These are phyloP conservation scores for Rambutsinella grinnellia DNA, from an alignment of 2,888 invertebrate species.

Conservation along the genomic window DNA sequence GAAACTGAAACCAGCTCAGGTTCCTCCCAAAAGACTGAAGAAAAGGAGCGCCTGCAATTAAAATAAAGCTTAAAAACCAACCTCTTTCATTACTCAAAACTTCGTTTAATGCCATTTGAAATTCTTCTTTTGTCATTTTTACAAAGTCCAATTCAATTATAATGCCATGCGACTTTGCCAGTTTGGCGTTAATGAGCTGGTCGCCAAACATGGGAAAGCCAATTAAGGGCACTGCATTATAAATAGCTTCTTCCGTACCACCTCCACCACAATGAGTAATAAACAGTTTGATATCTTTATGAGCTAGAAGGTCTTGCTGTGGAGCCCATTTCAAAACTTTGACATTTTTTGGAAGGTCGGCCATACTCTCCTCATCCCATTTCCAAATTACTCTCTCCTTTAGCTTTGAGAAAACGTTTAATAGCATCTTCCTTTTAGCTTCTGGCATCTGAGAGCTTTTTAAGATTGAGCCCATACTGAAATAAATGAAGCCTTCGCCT, in stretches of 20 bases:
- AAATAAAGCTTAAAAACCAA: no score
- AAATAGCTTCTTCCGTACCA: slow-evolving; percentile 41
- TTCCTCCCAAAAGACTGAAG: no score
- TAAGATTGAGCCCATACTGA: slow-evolving; percentile 55
- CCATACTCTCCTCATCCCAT: slow-evolving; percentile 75
- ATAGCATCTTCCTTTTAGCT: slow-evolving; percentile 72
- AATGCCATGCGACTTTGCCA: slow-evolving; percentile 27
- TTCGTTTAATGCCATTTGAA: no score
- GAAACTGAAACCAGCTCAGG: no score
- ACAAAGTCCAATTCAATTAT: slow-evolving; percentile 44
- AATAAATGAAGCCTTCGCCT: slow-evolving; percentile 55
- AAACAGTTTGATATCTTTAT: slow-evolving; percentile 71
- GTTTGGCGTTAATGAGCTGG: slow-evolving; percentile 26
- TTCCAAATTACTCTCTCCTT: slow-evolving; percentile 79
- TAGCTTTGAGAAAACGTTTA: slow-evolving; percentile 74
- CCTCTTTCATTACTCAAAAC: no score
- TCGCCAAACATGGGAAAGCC: slow-evolving; percentile 27
- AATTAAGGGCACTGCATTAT: slow-evolving; percentile 67
- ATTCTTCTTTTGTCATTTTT: no score
- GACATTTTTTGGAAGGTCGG: slow-evolving; percentile 68
- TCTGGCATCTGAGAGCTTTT: slow-evolving; percentile 69
- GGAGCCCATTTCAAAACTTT: slow-evolving; percentile 44
- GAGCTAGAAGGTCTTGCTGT: slow-evolving; percentile 38
- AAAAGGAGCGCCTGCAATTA: no score
- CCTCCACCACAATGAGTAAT: slow-evolving; percentile 33